Evolutionary conservation across 2,888 invertebrate species (phyloP).

Genomic region (Embidobia sp.): DNA sequence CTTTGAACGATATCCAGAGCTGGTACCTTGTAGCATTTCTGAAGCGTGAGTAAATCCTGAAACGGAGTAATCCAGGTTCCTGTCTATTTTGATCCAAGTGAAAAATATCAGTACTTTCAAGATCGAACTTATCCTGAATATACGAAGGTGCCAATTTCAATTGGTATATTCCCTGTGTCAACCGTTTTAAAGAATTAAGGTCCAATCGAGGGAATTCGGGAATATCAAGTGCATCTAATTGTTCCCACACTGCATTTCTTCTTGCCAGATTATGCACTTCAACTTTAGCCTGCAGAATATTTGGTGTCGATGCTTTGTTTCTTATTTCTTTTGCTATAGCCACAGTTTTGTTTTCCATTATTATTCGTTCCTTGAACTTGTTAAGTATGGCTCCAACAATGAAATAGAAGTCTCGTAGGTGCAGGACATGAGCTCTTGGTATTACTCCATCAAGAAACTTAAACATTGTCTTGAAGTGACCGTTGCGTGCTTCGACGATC

Average conservation of each 20-base stretch:
- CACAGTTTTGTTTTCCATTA: conserved; percentile 25
- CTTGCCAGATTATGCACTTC: conserved; percentile 43
- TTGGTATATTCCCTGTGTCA: conserved; percentile 49
- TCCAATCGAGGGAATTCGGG: conserved; percentile 36
- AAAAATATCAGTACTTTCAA: conserved; percentile 6
- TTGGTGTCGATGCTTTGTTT: conserved; percentile 25
- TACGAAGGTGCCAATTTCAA: conserved; percentile 41
- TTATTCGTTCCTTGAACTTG: conserved; percentile 20
- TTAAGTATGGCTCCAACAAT: conserved; percentile 51
- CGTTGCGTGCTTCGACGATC: conserved; percentile 34
- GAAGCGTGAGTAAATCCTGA: conserved; percentile 34
- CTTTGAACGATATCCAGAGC: conserved; percentile 37
- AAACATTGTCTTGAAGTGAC: conserved; percentile 15
- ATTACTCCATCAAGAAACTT: conserved; percentile 8
- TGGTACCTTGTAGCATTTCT: conserved; percentile 39
- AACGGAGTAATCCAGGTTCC: conserved; percentile 35
- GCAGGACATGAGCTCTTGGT: conserved; percentile 31
- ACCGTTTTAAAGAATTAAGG: conserved; percentile 35
- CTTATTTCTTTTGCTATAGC: conserved; percentile 33
- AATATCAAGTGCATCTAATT: conserved; percentile 26
- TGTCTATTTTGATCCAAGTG: conserved; percentile 26
- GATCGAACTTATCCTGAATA: conserved; percentile 5
- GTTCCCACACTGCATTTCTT: conserved; percentile 46
- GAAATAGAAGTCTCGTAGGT: conserved; percentile 50
- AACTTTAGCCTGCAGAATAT: conserved; percentile 51